Evolutionary conservation across 2,888 invertebrate species (phyloP).

Genomic region (Amorpha juglandis): DNA sequence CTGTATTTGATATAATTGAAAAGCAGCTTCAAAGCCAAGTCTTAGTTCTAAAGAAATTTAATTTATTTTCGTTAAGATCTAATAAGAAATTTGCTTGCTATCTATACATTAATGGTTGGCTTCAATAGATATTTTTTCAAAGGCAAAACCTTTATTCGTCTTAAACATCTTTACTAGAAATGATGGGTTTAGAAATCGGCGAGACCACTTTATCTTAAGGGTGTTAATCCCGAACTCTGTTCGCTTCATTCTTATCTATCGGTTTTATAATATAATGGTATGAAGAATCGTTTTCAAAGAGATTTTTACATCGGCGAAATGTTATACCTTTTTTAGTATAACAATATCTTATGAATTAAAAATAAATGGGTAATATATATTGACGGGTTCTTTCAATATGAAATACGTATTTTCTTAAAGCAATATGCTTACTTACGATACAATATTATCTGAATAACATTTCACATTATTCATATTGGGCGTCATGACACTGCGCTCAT

Average conservation of each 20-base stretch:
- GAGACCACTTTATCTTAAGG: conserved; percentile 52
- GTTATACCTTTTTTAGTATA: not conserved
- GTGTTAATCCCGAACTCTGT: conserved; percentile 54
- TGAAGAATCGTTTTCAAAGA: conserved; percentile 36
- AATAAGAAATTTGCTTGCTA: conserved; percentile 43
- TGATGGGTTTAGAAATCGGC: conserved; percentile 48
- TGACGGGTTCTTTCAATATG: not conserved
- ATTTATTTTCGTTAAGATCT: conserved; percentile 24
- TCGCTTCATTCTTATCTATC: conserved; percentile 47
- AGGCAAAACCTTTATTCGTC: conserved; percentile 48
- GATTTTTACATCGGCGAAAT: conserved; percentile 36
- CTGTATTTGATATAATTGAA: conserved; percentile 3
- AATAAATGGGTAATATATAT: not conserved
- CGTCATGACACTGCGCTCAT: too few species aligned
- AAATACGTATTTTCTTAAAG: not conserved
- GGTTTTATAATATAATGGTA: conserved; percentile 39
- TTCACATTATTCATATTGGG: not conserved
- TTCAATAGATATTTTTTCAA: conserved; percentile 48
- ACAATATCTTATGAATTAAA: conserved; percentile 12
- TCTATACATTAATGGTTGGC: conserved; percentile 46
- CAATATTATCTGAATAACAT: not conserved
- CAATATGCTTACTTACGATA: not conserved
- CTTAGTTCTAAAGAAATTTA: conserved; percentile 23
- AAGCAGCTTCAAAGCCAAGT: not conserved
- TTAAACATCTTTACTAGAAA: conserved; percentile 47